Base-by-base conservation (phyloP, 2,797 vertebrate species). In the Lepilemur septentrionalis region DNA sequence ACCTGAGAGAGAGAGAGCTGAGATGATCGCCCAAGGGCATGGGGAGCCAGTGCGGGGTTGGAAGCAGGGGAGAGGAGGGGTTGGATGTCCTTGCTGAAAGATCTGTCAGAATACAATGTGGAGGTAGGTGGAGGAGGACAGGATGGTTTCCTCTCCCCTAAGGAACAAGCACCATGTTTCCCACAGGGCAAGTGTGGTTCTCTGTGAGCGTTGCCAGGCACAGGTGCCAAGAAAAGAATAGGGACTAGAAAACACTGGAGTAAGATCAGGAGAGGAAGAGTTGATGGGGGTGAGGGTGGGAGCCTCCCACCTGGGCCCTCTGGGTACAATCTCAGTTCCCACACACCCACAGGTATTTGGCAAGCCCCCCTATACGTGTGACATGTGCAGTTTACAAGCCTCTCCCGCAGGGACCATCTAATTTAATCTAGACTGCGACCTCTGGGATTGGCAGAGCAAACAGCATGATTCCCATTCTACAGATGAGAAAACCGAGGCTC, bases 401-500 rank as follows among this genome's bases (percentile, higher is more conserved):
- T 28, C 46, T 69, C 48, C 38, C 11, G 30, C 1, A 4, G 7
- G 7, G 25, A 28, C 35, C 14, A 1, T 28, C 38, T 13, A 5
- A 35, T 43, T 46, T n/a, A 50, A 84, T 23, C 15, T 22, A 67
- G 73, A 86, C 46, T 38, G 5, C 3, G 41, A 3, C 23, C 17
- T 55, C 46, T 73, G 81, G 91, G 79, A 61, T 3, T 61, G 50
- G 25, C 23, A 41, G 25, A 78, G 9, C 32, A 32, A 72, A 2
- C 4, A 20, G 4, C 17, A 6, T 4, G 20, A 23, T 38, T 57
- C n/a, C 20, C 48, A 28, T 20, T 70, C 80, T 43, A 79, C 48
- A 89, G 32, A 43, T 65, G 87, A 89, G 43, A 20, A 73, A 84
- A 76, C 20, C 2, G 59, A 91, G 55, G 30, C 70, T 92, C 52